Evolutionary conservation across 2,888 invertebrate genomes (phyloP).

Genomic region (Phaedon cochleariae): DNA sequence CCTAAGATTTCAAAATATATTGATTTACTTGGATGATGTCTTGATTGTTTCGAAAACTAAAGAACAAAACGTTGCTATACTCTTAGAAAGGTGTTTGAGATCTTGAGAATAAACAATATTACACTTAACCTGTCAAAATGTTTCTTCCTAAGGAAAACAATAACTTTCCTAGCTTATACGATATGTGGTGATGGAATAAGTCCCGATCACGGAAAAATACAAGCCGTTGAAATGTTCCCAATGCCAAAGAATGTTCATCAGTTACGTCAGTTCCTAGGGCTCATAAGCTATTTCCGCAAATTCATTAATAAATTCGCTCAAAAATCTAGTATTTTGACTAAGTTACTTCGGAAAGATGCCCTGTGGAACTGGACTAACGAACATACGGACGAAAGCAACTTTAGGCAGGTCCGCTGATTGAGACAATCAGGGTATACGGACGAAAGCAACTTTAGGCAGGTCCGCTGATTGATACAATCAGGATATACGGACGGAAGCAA

Average conservation of each 20-base stretch:
- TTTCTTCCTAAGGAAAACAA: background rate
- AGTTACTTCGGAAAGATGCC: constrained; percentile 15
- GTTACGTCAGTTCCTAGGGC: constrained; percentile 14
- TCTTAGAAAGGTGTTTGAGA: constrained; percentile 8
- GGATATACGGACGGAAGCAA: no score
- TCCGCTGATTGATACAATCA: no score
- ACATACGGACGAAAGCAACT: constrained; percentile 1
- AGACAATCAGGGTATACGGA: no score
- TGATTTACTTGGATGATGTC: constrained; percentile 28
- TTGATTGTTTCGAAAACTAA: constrained; percentile 23
- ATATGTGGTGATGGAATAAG: constrained; percentile 12
- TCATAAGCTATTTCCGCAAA: background rate
- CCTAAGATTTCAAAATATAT: background rate
- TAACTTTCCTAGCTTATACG: constrained; percentile 15
- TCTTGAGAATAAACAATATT: constrained; percentile 9
- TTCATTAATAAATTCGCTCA: constrained; percentile 15
- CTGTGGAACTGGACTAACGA: constrained; percentile 11
- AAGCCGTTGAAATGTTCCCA: constrained; percentile 16
- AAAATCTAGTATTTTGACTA: constrained; percentile 7
- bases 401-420: no score
- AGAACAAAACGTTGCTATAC: constrained; percentile 16
- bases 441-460: no score
- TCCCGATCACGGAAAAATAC: constrained; percentile 19
- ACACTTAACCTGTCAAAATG: constrained; percentile 26
- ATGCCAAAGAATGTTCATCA: constrained; percentile 19